Evolutionary conservation across 1,140 invertebrate genomes (phyloP), one percentile per base, ranked within the genome.

Genomic region (Orchestia grillus): DNA sequence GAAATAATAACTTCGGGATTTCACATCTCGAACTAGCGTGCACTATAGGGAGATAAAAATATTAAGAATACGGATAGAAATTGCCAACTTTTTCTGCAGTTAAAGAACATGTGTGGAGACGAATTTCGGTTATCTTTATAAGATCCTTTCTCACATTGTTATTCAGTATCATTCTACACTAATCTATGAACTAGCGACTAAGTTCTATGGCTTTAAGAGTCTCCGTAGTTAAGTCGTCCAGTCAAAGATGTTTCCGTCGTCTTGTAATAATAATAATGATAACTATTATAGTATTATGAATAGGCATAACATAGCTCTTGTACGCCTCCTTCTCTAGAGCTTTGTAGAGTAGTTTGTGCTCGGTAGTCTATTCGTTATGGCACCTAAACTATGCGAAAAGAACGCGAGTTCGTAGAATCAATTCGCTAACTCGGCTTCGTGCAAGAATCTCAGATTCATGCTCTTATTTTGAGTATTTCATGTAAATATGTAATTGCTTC

Each of bases 231-330:
- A 90, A 90, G 88, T 90, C 88, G 88, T 90, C 88, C 88, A 90
- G 88, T 90, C 88, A 90, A 90, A 90, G 88, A 90, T 90, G 88
- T 90, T 77, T 77, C 88, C 88, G 88, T 90, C 88, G 88, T 90
- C 88, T 90, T 90, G 43, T 44, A 90, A 77, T 77, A 77, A 77
- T 87, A 87, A 87, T 87, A n/a, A n/a, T n/a, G n/a, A n/a, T 53
- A 90, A 41, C 36, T 44, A 41, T 90, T 4, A 90, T 90, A 90
- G 88, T 90, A 90, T 90, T 90, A 90, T 36, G 36, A 90, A 42
- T 42, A 41, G 43, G 43, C 43, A 90, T 90, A 90, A 44, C 88
- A 44, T 90, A 90, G 88, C 88, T 90, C 88, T 90, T 90, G 88
- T 90, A 90, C 88, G 88, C 88, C 88, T 44, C 88, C 88, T 90